Evolutionary conservation across 2,113 vertebrate species (phyloP).

Genomic region (Amphiprion ocellaris): DNA sequence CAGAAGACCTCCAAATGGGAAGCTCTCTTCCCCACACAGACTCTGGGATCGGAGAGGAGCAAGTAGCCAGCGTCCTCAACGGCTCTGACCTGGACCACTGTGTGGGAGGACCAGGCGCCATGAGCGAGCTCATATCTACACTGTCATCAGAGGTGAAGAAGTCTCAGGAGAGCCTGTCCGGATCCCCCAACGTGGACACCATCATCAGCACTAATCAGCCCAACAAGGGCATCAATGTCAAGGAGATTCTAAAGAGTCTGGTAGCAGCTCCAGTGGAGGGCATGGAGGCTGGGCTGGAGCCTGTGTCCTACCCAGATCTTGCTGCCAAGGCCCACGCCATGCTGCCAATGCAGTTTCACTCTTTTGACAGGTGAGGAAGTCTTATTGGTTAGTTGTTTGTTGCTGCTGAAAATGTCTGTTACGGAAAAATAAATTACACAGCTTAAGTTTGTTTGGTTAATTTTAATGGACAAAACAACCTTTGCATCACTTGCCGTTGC

Average conservation of each 20-base stretch:
- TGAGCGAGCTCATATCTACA: constrained; percentile 90
- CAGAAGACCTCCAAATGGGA: constrained; percentile 86
- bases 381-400: background rate
- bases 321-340: constrained; percentile 89
- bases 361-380: constrained; percentile 94
- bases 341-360: constrained; percentile 97
- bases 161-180: constrained; percentile 89
- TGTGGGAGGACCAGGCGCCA: constrained; percentile 82
- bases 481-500: too few species aligned
- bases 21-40: constrained; percentile 90
- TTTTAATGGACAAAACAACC: background rate
- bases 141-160: constrained; percentile 92
- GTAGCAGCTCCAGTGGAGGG: constrained; percentile 92
- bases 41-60: constrained; percentile 92
- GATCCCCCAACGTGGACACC: constrained; percentile 85
- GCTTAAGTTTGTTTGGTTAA: background rate
- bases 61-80: constrained; percentile 88
- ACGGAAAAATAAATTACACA: too few species aligned
- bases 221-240: constrained; percentile 95
- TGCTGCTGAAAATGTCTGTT: background rate
- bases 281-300: constrained; percentile 90
- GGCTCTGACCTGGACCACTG: constrained; percentile 88
- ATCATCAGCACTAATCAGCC: constrained; percentile 91
- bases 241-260: constrained; percentile 95
- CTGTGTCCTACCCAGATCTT: constrained; percentile 90